These are phyloP conservation scores for Labroides dimidiatus DNA, from an alignment of 2,797 vertebrate species.

Conservation along the genomic window DNA sequence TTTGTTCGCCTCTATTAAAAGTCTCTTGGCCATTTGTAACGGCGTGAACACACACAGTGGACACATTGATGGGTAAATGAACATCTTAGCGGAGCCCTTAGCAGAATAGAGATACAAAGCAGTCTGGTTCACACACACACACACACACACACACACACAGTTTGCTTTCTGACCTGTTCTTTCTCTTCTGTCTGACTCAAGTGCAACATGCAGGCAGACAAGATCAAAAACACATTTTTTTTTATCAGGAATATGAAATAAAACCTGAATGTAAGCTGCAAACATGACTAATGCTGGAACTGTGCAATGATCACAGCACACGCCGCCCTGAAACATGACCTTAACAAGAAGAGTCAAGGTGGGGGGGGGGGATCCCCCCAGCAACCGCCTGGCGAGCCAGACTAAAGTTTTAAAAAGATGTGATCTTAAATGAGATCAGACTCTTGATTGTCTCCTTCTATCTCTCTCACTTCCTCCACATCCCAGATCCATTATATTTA, in stretches of 20 bases:
- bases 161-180: conserved; percentile 39
- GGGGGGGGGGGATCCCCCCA: conserved; percentile 30
- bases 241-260: conserved; percentile 70
- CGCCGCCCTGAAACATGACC: conserved; percentile 53
- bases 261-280: too few species aligned
- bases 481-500: conserved; percentile 49
- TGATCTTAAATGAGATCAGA: conserved; percentile 65
- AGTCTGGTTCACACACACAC: conserved; percentile 21
- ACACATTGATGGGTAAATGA: conserved; percentile 64
- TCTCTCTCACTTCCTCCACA: conserved; percentile 49
- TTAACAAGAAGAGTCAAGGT: conserved; percentile 41
- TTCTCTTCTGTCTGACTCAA: conserved; percentile 39
- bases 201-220: conserved; percentile 51
- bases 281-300: too few species aligned
- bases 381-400: conserved; percentile 37
- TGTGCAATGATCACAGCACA: conserved; percentile 39
- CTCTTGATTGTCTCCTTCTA: neutral
- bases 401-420: conserved; percentile 43
- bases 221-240: conserved; percentile 77
- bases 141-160: neutral
- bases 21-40: conserved; percentile 62
- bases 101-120: conserved; percentile 31
- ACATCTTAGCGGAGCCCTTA: conserved; percentile 30
- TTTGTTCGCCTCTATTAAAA: conserved; percentile 67
- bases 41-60: conserved; percentile 17